A percentile compares a stretch with the other conserved stretches of the same genome.
Evolutionary conservation across 2,797 vertebrate genomes (phyloP).

Genomic region (Labeo calbasu): DNA sequence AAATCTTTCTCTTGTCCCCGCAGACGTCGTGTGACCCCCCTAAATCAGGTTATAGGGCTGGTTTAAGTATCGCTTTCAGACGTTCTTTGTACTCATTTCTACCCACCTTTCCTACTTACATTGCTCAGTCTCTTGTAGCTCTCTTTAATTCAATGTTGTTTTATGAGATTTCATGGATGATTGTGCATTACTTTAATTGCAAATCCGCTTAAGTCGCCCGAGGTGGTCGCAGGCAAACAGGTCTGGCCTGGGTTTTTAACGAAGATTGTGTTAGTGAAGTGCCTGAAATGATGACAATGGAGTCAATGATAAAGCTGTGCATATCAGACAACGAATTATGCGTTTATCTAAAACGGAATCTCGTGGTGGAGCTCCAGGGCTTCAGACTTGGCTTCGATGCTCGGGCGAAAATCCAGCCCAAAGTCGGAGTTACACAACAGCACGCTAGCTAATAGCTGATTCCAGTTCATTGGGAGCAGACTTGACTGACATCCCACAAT

Average conservation of each 20-base stretch:
- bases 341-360: constrained; percentile 30
- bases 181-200: constrained; percentile 58
- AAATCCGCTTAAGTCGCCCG: constrained; percentile 52
- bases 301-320: constrained; percentile 8
- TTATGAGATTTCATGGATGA: constrained; percentile 51
- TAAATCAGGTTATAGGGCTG: constrained; percentile 44
- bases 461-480: constrained; percentile 43
- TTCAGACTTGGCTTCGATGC: constrained; percentile 17
- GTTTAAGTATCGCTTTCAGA: constrained; percentile 50
- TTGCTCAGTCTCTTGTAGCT: constrained; percentile 47
- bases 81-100: constrained; percentile 17
- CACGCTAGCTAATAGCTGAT: constrained; percentile 16
- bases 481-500: constrained; percentile 37
- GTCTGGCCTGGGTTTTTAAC: constrained; percentile 25
- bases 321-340: constrained; percentile 16
- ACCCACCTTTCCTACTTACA: constrained; percentile 35
- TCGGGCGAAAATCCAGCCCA: constrained; percentile 1
- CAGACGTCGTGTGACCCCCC: constrained; percentile 30
- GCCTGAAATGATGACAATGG: background rate
- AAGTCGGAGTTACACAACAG: constrained; percentile 17
- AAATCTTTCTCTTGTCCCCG: constrained; percentile 53
- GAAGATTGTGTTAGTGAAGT: background rate
- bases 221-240: constrained; percentile 43
- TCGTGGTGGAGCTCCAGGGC: constrained; percentile 4
- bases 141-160: constrained; percentile 61